phyloP scores from a whole-genome alignment of 2,888 invertebrate species.

The Mimachlamys varia region DNA sequence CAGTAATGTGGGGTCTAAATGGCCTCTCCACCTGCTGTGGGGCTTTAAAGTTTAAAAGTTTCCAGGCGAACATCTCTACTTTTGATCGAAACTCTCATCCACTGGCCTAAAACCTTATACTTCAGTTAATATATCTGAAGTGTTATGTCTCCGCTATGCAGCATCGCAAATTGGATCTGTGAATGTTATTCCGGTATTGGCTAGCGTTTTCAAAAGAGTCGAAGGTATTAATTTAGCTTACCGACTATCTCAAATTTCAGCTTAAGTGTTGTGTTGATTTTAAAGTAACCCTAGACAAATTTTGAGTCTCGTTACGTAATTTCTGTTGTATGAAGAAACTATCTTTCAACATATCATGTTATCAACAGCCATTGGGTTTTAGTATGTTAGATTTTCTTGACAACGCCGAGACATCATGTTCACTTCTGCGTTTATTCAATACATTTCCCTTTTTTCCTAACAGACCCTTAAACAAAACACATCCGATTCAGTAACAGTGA shows the following conservation, averaged over 20 bases:
- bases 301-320: neutral
- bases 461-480: too few species aligned
- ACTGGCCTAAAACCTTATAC: conserved; percentile 18
- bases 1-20: neutral
- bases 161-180: conserved; percentile 20
- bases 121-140: conserved; percentile 29
- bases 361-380: neutral
- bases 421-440: too few species aligned
- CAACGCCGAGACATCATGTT: too few species aligned
- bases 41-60: conserved; percentile 30
- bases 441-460: too few species aligned
- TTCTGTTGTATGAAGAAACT: neutral
- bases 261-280: neutral
- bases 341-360: too few species aligned
- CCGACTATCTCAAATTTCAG: neutral
- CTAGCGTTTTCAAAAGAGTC: conserved; percentile 10
- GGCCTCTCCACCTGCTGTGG: conserved; percentile 18
- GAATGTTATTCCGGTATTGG: conserved; percentile 14
- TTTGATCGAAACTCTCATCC: conserved; percentile 21
- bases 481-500: too few species aligned
- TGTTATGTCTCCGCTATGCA: conserved; percentile 22
- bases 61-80: conserved; percentile 17
- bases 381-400: too few species aligned
- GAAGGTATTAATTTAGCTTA: conserved; percentile 28
- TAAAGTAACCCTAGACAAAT: neutral